Base-by-base conservation (phyloP, 2,113 vertebrate species). In the Heloderma charlesbogerti region DNA sequence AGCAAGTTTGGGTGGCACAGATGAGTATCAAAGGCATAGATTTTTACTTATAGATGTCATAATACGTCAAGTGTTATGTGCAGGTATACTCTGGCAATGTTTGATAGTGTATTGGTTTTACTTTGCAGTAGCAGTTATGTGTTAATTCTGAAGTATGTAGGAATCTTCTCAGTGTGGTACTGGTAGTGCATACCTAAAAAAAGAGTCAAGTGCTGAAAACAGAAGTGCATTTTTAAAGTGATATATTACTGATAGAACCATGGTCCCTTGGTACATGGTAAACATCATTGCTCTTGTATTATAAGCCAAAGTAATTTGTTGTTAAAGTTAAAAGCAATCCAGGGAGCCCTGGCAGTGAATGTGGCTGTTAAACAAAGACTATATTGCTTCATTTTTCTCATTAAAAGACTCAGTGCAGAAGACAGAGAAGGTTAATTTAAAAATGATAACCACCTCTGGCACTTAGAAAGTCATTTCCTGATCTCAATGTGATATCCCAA, bases 401-500 rank as follows among this genome's bases (percentile, higher is more conserved):
- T 88, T 95, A 87, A 90, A 94, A 80, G 94, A 92, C 82, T 93
- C 57, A 90, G 77, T 88, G 6, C 86, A 90, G 95, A 92, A 95
- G 90, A 85, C 48, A 92, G 43, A 87, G 95, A 96, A 96, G 54
- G 79, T 95, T 95, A 94, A 95, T 95, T 94, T 88, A 48, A 89
- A 94, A 96, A 93, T 91, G 87, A 45, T 92, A 45, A 86, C 94
- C 94, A 22, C 45, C 29, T 93, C 85, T 45, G 78, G 88, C 93
- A 91, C 88, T 66, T 16, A 81, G 60, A 81, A 86, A 95, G 91
- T 88, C 67, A 90, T 92, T 94, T 94, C n/a, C 88, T 94, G 43
- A 88, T 93, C 82, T 91, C 57, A 78, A 1, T 0, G 0, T 91
- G 83, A 88, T 94, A 95, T 93, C 27, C 2, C 83, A 79, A 88